Conservation (phyloP, 2,113 vertebrate species). For the Mormyrus iriodes region DNA sequence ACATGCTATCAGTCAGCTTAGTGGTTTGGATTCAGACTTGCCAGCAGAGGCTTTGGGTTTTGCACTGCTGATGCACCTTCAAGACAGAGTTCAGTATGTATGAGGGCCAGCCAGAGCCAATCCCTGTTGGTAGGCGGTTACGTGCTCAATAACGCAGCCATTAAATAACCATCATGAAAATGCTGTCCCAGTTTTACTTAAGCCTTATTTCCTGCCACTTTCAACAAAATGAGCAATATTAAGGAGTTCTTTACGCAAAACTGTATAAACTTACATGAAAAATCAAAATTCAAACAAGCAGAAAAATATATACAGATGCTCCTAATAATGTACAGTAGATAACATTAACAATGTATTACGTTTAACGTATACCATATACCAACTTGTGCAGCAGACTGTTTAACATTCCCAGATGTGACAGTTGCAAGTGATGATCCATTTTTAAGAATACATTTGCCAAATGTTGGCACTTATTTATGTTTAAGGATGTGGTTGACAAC, state of each 20-base stretch:
- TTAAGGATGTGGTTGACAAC: not conserved
- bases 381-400: not conserved
- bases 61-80: not conserved
- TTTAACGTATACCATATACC: not conserved
- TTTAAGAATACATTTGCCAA: not conserved
- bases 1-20: not conserved
- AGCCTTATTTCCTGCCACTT: not conserved
- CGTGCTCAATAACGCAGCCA: not conserved
- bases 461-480: not conserved
- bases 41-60: not conserved
- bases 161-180: not conserved
- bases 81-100: not conserved
- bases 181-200: not conserved
- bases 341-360: not conserved
- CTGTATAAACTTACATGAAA: not conserved
- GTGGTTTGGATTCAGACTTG: not conserved
- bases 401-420: not conserved
- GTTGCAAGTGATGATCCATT: not conserved
- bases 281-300: not conserved
- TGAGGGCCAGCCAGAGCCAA: not conserved
- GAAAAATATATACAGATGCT: not conserved
- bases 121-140: not conserved
- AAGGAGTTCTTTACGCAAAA: not conserved
- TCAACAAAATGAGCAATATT: not conserved
- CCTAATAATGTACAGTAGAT: not conserved